Conservation (phyloP, 2,113 vertebrate genomes). For the Nettapus auritus region DNA sequence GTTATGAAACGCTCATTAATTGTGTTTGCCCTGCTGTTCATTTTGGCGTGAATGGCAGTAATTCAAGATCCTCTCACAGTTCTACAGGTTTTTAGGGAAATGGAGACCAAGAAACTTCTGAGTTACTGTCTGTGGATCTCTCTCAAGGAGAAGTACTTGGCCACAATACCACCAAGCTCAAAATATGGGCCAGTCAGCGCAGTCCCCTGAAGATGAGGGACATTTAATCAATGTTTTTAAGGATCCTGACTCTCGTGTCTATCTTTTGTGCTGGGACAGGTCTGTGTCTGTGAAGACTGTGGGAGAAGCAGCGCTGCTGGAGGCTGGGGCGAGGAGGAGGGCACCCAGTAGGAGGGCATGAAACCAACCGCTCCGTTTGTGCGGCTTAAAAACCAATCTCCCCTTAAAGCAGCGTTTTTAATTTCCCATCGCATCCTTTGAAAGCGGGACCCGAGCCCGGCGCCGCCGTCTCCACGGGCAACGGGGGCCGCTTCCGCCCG, state of each 20-base stretch:
- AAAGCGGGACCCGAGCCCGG: too few relatives aligned
- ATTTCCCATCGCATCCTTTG: too few relatives aligned
- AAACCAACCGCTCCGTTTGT: constrained; percentile 25
- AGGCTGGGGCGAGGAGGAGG: too few relatives aligned
- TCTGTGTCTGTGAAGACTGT: background rate
- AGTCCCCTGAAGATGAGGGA: background rate
- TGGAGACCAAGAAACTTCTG: background rate
- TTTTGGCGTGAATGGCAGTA: background rate
- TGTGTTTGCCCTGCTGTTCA: background rate
- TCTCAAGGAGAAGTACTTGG: background rate
- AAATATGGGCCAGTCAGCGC: background rate
- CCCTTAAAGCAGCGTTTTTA: too few relatives aligned
- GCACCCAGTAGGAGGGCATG: constrained; percentile 14
- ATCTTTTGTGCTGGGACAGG: background rate
- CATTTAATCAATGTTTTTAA: background rate
- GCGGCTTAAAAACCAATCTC: constrained; percentile 12
- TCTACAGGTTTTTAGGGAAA: background rate
- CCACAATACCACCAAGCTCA: background rate
- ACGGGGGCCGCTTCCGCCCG: background rate
- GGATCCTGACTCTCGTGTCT: background rate
- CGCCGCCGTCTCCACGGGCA: background rate
- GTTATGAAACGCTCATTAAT: background rate
- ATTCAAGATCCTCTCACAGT: background rate
- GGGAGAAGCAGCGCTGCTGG: background rate
- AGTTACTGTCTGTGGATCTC: background rate